phyloP scores from a whole-genome alignment of 2,797 vertebrate genomes.

The Loriculus beryllinus region DNA sequence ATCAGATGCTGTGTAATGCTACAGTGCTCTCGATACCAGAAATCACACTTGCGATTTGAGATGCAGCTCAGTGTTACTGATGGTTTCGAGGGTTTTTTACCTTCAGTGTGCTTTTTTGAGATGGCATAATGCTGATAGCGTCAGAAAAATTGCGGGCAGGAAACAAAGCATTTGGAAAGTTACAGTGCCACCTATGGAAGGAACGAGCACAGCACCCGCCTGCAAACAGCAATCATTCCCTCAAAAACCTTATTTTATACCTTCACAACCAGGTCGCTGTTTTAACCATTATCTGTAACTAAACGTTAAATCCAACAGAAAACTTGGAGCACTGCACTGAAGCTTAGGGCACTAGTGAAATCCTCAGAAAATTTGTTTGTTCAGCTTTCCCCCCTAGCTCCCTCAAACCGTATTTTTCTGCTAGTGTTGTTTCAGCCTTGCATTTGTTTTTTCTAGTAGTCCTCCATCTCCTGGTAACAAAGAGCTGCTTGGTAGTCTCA shows the following conservation, averaged over 20 bases:
- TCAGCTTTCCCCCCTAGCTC: not conserved
- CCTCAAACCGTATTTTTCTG: not conserved
- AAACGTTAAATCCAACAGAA: not conserved
- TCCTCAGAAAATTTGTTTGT: not conserved
- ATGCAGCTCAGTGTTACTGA: not conserved
- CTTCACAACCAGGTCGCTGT: not conserved
- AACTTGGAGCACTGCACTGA: not conserved
- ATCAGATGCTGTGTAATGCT: not conserved
- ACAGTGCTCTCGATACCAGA: not conserved
- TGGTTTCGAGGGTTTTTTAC: not conserved
- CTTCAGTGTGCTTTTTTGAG: not conserved
- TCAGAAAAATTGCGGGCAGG: not conserved
- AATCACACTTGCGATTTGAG: not conserved
- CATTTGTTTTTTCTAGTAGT: not conserved
- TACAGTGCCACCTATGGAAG: conserved; percentile 49
- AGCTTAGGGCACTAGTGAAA: not conserved
- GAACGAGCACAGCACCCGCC: not conserved
- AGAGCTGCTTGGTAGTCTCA: not conserved
- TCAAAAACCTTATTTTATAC: not conserved
- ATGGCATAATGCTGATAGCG: not conserved
- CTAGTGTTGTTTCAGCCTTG: not conserved
- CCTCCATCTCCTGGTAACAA: not conserved
- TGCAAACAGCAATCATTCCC: not conserved
- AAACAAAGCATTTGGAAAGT: conserved; percentile 13
- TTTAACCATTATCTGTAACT: not conserved